Evolutionary conservation across 2,888 invertebrate species (phyloP).

Genomic region (Cinara cedri): DNA sequence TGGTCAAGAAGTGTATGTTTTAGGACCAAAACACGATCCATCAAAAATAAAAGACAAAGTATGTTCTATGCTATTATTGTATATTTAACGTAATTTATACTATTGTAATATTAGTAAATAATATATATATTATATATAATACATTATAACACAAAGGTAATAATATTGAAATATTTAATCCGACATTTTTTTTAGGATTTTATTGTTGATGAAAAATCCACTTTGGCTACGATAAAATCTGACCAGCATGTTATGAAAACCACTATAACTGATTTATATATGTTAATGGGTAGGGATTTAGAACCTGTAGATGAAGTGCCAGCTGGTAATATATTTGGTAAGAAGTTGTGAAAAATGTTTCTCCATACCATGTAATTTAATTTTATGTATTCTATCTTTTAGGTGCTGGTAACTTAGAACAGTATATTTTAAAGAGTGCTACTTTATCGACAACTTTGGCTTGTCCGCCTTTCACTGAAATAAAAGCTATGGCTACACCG

Average conservation of each 20-base stretch:
- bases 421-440: constrained; percentile 84
- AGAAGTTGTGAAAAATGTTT: neutral
- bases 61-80: neutral
- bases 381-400: constrained; percentile 24
- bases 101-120: neutral
- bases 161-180: too few species aligned
- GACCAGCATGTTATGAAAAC: constrained; percentile 73
- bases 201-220: constrained; percentile 62
- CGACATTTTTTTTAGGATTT: constrained; percentile 58
- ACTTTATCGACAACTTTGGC: constrained; percentile 82
- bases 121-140: too few species aligned
- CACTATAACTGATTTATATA: constrained; percentile 77
- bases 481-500: constrained; percentile 78
- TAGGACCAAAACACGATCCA: constrained; percentile 90
- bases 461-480: constrained; percentile 87
- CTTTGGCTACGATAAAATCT: constrained; percentile 69
- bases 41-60: constrained; percentile 65
- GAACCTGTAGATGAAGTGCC: constrained; percentile 78
- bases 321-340: constrained; percentile 89
- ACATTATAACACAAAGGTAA: too few species aligned
- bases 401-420: constrained; percentile 86
- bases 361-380: constrained; percentile 35
- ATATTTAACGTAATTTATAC: neutral
- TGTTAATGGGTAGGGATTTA: constrained; percentile 92
- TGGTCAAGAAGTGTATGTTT: constrained; percentile 79